A percentile compares a stretch with the other conserved stretches of the same genome.
Conservation (phyloP, 2,113 vertebrate genomes). For the Dipodomys spectabilis region DNA sequence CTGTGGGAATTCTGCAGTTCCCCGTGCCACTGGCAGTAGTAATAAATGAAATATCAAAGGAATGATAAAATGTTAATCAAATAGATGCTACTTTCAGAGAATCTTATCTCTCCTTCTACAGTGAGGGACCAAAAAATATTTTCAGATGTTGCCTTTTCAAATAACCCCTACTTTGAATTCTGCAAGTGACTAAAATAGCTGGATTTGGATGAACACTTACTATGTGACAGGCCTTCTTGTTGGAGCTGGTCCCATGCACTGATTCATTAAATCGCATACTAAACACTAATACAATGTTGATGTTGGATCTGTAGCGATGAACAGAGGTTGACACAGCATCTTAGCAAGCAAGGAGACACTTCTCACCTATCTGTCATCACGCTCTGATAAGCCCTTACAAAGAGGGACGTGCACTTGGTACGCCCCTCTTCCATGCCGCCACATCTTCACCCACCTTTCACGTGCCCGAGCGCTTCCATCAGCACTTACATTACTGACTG, state of each 20-base stretch:
- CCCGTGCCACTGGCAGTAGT: background rate
- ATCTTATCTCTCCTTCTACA: background rate
- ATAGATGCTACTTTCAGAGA: background rate
- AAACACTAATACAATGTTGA: background rate
- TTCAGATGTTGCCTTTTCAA: slow-evolving; percentile 36
- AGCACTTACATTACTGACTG: background rate
- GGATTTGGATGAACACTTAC: background rate
- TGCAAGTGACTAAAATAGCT: background rate
- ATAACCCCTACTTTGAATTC: background rate
- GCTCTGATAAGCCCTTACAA: background rate
- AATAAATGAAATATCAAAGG: slow-evolving; percentile 51
- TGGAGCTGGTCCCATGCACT: background rate
- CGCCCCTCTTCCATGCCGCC: background rate
- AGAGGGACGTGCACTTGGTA: background rate
- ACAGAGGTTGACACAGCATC: background rate
- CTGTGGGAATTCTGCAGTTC: background rate
- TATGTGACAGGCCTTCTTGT: background rate
- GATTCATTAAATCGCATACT: background rate
- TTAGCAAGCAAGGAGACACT: background rate
- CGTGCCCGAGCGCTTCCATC: background rate
- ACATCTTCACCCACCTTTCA: background rate
- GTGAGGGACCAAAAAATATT: background rate
- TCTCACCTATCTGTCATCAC: background rate
- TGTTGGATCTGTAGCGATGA: background rate
- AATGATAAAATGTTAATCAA: slow-evolving; percentile 49